A percentile compares a stretch with the other conserved stretches of the same genome.
Conservation (phyloP, 2,113 vertebrate species). For the Pterocles orientalis region DNA sequence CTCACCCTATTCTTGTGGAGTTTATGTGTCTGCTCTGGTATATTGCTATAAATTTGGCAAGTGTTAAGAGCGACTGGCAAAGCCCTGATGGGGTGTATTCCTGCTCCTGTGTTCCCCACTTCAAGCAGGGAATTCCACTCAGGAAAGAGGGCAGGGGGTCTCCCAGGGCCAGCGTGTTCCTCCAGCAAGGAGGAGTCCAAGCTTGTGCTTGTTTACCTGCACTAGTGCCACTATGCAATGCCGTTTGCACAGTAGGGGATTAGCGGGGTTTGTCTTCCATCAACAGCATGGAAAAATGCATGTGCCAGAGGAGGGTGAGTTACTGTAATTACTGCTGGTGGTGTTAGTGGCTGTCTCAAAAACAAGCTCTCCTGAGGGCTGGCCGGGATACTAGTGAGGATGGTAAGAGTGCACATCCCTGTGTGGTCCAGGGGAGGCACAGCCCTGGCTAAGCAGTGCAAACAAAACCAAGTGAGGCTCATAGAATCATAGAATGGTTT, state of each 20-base stretch:
- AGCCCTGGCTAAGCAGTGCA: neutral
- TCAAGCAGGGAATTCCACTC: neutral
- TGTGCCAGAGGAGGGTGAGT: neutral
- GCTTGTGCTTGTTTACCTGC: neutral
- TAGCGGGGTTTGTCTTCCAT: neutral
- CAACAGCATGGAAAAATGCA: neutral
- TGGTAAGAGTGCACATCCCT: neutral
- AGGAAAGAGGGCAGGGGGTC: neutral
- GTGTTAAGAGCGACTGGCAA: neutral
- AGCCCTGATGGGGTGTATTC: neutral
- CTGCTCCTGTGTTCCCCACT: neutral
- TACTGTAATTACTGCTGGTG: neutral
- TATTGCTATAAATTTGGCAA: neutral
- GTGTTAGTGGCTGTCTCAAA: neutral
- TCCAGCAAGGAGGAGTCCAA: neutral
- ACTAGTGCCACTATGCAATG: neutral
- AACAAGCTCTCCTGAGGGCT: neutral
- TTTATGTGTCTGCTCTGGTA: neutral
- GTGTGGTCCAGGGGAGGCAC: fast-evolving
- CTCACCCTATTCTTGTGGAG: neutral
- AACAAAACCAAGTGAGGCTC: neutral
- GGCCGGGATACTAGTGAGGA: neutral
- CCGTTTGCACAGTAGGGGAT: neutral
- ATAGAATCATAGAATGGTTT: too few species aligned
- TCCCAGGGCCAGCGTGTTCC: neutral